Base-by-base conservation (phyloP, 2,113 vertebrate genomes). In the Orientallactaga bullata region DNA sequence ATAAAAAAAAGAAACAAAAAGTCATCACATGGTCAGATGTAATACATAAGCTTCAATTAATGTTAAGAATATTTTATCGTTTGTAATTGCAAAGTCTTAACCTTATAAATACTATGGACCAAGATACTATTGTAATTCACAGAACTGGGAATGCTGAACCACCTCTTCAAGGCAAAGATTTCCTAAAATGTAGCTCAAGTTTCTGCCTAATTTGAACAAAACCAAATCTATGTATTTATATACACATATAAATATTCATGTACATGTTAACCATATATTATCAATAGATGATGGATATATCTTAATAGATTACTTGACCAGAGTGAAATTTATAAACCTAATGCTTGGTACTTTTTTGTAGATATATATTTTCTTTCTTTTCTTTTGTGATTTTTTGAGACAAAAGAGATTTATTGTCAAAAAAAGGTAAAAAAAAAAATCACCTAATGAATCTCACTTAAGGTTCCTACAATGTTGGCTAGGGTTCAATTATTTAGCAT, bases 81-180 rank as follows among this genome's bases (percentile, higher is more conserved):
- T 98, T 98, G 98, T 99, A 99, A 99, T 99, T 99, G 99, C 99
- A 98, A 99, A 98, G 98, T 99, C 98, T 99, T 98, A 99, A 99
- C 98, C 98, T 99, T 98, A 99, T 99, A 99, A 99, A 99, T 99
- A 99, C 98, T 99, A 99, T 99, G 98, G 99, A 99, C 98, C 98
- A 98, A 98, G 98, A 99, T 98, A 99, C 98, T 99, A 98, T 98
- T 95, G 87, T 98, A 98, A 98, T 98, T 99, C 98, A 99, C 98
- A 98, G 99, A 95, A 98, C 98, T 97, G 98, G 98, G 98, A n/a
- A 98, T 93, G 97, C 98, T 96, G 96, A 98, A 97, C 97, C 97
- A 96, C 96, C 95, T 97, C 96, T 94, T 98, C 98, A 98, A 98
- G 98, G 98, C 98, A 98, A 98, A 98, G 98, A 99, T 98, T 98